Evolutionary conservation across 2,797 vertebrate species (phyloP).

Genomic region (Adrianichthys oophorus): DNA sequence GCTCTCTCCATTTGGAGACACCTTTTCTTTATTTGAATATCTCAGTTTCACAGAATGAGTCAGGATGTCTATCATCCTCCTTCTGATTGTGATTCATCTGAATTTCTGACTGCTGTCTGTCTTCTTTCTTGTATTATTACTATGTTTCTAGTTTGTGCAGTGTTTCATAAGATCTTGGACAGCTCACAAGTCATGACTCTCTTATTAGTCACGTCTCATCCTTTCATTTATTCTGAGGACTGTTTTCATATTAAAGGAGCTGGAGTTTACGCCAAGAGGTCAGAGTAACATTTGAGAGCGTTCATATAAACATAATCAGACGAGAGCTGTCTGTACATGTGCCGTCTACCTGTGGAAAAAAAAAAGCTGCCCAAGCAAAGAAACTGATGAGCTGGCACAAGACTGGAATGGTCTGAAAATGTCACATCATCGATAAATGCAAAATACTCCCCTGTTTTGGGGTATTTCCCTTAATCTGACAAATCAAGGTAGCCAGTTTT

Average conservation of each 20-base stretch:
- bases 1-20: background rate
- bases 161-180: conserved; percentile 19
- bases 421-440: background rate
- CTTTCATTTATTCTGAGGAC: conserved; percentile 19
- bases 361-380: conserved; percentile 5
- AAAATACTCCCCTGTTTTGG: conserved; percentile 8
- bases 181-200: background rate
- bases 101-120: conserved; percentile 33
- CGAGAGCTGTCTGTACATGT: conserved; percentile 38
- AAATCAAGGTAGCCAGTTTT: conserved; percentile 23
- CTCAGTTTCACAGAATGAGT: conserved; percentile 28
- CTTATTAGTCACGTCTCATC: conserved; percentile 23
- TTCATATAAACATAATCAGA: conserved; percentile 43
- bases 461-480: conserved; percentile 43
- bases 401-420: background rate
- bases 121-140: conserved; percentile 12
- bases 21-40: conserved; percentile 1
- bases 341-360: conserved; percentile 16
- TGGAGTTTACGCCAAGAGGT: conserved; percentile 35
- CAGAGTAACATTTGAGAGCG: conserved; percentile 42
- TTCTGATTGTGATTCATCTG: conserved; percentile 27
- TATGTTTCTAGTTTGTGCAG: conserved; percentile 15
- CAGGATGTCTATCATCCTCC: conserved; percentile 33
- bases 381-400: conserved; percentile 6
- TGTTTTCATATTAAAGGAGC: conserved; percentile 13